phyloP scores from a whole-genome alignment of 2,113 vertebrate genomes.

The Myotis davidii region DNA sequence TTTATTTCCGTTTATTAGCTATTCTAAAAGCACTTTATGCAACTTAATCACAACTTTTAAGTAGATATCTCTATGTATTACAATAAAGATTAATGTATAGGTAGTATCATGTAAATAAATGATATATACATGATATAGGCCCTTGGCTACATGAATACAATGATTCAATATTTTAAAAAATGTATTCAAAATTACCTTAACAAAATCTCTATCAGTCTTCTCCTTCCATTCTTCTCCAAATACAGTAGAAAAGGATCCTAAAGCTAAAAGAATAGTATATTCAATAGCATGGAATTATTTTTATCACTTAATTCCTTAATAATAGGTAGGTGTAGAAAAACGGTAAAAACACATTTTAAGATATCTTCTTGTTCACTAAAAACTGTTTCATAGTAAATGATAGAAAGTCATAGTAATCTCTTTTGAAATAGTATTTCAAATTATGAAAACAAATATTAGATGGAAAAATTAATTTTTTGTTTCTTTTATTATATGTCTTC shows the following conservation, averaged over 20 bases:
- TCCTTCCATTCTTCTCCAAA: constrained; percentile 99
- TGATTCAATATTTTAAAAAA: constrained; percentile 52
- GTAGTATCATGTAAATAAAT: background rate
- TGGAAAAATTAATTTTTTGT: background rate
- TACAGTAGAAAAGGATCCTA: constrained; percentile 97
- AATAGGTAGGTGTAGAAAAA: constrained; percentile 59
- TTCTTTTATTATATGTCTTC: constrained; percentile 5
- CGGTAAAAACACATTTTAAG: constrained; percentile 55
- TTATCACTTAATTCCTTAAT: constrained; percentile 67
- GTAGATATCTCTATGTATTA: background rate
- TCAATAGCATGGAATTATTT: constrained; percentile 71
- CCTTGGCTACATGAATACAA: background rate
- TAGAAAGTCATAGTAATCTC: background rate
- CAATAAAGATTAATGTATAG: constrained; percentile 39
- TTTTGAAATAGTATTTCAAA: constrained; percentile 49
- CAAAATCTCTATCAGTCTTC: constrained; percentile 98
- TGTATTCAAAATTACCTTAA: constrained; percentile 90
- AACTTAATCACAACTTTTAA: background rate
- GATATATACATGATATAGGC: background rate
- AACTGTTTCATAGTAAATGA: constrained; percentile 31
- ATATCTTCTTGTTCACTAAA: background rate
- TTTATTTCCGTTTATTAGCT: constrained; percentile 24
- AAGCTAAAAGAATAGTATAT: constrained; percentile 87
- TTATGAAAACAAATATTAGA: constrained; percentile 13
- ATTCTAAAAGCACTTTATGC: constrained; percentile 26